These are phyloP conservation scores for Ophion obscuratus DNA, from an alignment of 2,888 invertebrate species.

Conservation along the genomic window DNA sequence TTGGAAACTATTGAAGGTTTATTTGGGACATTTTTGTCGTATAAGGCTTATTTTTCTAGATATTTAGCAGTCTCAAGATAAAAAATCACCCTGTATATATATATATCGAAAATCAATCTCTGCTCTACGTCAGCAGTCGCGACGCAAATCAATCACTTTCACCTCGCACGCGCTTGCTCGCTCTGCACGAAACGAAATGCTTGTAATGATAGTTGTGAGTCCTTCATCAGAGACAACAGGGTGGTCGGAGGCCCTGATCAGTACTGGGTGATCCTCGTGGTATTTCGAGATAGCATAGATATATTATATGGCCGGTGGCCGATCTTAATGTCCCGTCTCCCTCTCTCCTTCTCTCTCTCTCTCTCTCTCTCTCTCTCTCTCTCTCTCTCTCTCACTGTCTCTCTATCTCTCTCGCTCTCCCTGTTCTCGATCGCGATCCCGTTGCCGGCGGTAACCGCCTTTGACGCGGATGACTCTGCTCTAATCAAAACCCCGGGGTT, in stretches of 20 bases:
- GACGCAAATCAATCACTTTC: constrained; percentile 15
- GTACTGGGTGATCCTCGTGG: constrained; percentile 51
- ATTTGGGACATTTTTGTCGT: no score
- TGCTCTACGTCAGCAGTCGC: not conserved
- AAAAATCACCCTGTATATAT: no score
- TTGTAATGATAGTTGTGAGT: constrained; percentile 49
- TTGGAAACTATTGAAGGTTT: no score
- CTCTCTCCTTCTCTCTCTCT: not conserved
- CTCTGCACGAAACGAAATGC: constrained; percentile 32
- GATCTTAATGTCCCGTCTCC: constrained; percentile 5
- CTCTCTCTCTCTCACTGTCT: constrained; percentile 17
- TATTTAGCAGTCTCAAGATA: no score
- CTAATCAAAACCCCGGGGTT: constrained; percentile 76
- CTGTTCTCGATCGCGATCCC: not conserved
- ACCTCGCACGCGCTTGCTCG: no score
- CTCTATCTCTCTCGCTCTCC: constrained; percentile 19
- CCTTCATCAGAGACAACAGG: constrained; percentile 44
- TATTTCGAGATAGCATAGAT: constrained; percentile 29
- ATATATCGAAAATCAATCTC: not conserved
- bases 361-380: constrained; percentile 7
- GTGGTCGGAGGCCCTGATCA: constrained; percentile 56
- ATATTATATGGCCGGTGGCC: constrained; percentile 16
- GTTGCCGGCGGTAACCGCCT: constrained; percentile 71
- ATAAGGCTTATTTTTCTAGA: no score
- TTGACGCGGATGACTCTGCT: constrained; percentile 82